Base-by-base conservation (phyloP, 2,888 invertebrate species). In the Ophioninae sp. region DNA sequence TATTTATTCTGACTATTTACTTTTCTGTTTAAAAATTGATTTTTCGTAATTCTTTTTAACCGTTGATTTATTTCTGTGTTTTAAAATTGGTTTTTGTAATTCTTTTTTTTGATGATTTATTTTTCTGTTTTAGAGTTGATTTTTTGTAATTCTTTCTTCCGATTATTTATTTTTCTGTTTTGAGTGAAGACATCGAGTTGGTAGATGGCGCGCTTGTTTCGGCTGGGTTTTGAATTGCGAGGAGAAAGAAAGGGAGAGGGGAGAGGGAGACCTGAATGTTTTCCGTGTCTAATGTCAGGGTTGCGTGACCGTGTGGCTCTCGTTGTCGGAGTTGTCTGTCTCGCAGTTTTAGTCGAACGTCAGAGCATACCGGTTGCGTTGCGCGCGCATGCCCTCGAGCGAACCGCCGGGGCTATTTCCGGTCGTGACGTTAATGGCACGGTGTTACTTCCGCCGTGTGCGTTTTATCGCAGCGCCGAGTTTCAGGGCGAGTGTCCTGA, bases 381-480 rank as follows among this genome's bases (percentile, higher is more conserved):
- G 37, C 20, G 30, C 56, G 58, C n/a, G 56, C 37, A 51, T 13
- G 39, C 67, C 30, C 69, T 39, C 63, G n/a, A 41, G 61, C 72
- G 37, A 80, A 71, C 30, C 68, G 44, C 79, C 71, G 71, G 81
- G 78, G 81, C 81, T 78, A 84, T 84, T 87, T 86, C 84, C 86
- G 83, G 85, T 85, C 86, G 86, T 86, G 87, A 87, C 86, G 86
- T 84, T 87, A 87, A 87, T 87, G 83, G 82, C 81, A 76, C 81
- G 75, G 75, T 81, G 85, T 85, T 86, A 85, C 85, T 87, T 87
- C 87, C 87, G 86, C 75, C 44, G 83, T 58, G 81, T 86, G 85
- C 81, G 81, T 86, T 87, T 87, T 81, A 83, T 85, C 85, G 75
- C 75, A 71, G 81, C 74, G 65, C 39, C 64, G n/a, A 58, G 56